Percentiles rank a stretch among this genome's conserved stretches.
Conservation (phyloP, 1,140 invertebrate genomes). For the Drosophila mojavensis region DNA sequence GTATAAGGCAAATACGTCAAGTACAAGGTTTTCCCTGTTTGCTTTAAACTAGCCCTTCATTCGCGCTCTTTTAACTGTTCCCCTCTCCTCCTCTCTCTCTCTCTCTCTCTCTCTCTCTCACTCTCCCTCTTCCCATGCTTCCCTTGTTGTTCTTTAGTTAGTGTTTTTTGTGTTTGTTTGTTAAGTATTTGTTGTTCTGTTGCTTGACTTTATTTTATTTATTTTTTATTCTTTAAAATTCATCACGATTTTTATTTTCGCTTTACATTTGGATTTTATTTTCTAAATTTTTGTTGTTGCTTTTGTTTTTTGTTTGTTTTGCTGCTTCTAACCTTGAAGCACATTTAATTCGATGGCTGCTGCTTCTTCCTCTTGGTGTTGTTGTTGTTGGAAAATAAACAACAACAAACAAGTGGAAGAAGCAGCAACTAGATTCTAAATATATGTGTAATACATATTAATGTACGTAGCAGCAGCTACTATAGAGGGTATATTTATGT, state of each 20-base stretch:
- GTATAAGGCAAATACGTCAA: background rate
- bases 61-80: no score
- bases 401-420: slow-evolving; percentile 27
- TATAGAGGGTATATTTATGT: slow-evolving; percentile 7
- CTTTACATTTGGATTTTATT: slow-evolving; percentile 37
- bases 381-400: slow-evolving; percentile 51
- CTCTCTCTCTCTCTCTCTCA: no score
- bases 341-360: slow-evolving; percentile 60
- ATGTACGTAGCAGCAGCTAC: slow-evolving; percentile 23
- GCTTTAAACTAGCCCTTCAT: slow-evolving; percentile 39
- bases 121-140: no score
- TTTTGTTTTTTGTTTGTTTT: slow-evolving; percentile 22
- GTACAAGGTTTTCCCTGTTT: slow-evolving; percentile 53
- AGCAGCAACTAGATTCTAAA: slow-evolving; percentile 44
- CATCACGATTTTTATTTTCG: slow-evolving; percentile 78
- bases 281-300: slow-evolving; percentile 32
- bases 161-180: slow-evolving; percentile 13
- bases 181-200: slow-evolving; percentile 29
- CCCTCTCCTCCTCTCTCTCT: no score
- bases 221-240: slow-evolving; percentile 77
- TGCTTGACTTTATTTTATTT: slow-evolving; percentile 25
- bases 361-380: slow-evolving; percentile 19
- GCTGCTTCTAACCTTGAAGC: slow-evolving; percentile 71
- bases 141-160: slow-evolving; percentile 3
- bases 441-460: slow-evolving; percentile 36